phyloP scores from a whole-genome alignment of 2,797 vertebrate genomes.

The Potorous gilbertii region DNA sequence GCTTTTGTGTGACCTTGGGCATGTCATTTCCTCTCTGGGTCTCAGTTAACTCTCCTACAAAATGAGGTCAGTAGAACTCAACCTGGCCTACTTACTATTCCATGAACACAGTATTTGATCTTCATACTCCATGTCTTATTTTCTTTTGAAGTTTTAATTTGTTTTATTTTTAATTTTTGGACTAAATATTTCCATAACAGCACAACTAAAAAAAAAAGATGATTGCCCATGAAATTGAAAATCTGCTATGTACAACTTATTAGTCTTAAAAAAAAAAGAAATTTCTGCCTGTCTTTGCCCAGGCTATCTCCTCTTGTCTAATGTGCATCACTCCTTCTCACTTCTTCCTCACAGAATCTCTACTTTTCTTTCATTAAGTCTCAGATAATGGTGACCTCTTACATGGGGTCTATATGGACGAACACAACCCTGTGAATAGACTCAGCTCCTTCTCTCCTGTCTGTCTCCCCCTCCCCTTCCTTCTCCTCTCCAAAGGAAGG shows the following conservation, averaged over 20 bases:
- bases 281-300: not conserved
- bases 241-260: not conserved
- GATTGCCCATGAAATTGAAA: not conserved
- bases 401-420: not conserved
- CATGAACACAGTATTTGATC: not conserved
- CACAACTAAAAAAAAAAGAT: not conserved
- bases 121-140: not conserved
- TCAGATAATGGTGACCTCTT: not conserved
- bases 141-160: not conserved
- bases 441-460: no score
- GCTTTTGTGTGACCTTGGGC: not conserved
- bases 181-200: not conserved
- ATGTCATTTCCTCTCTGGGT: not conserved
- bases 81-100: not conserved
- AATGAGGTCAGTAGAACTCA: not conserved
- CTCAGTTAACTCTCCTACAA: not conserved
- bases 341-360: not conserved
- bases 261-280: not conserved
- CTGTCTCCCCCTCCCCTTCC: no score
- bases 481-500: no score
- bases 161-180: not conserved
- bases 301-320: not conserved
- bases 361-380: not conserved
- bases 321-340: not conserved
- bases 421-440: no score